Evolutionary conservation across 2,113 vertebrate species (phyloP), one percentile per base, ranked within the genome.

Genomic region (Chionis minor): DNA sequence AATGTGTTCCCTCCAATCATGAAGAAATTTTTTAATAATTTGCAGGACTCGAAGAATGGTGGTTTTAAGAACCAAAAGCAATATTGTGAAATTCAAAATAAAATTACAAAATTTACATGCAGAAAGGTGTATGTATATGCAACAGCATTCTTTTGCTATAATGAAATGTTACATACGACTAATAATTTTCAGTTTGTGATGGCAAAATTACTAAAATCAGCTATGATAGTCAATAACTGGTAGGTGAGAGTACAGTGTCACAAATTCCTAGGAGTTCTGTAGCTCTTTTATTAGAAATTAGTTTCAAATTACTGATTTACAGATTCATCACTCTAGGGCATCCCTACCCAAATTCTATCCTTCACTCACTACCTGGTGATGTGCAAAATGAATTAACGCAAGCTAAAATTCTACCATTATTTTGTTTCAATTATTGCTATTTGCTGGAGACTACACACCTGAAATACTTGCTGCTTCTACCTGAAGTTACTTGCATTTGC

Each of bases 251-350:
- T 70, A 71, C 26, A 81, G 45, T 65, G 28, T 30, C 27, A 92
- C 40, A 83, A 75, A 88, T 88, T 81, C 49, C 42, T 63, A 81
- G 22, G 33, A 79, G 33, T 62, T 90, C 82, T 79, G 47, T 22
- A 90, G n/a, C 51, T 88, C 49, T 51, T 83, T 95, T 79, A 83
- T 93, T 86, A 94, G 59, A 97, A 96, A 93, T 81, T n/a, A 88
- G 65, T 91, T 92, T 78, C 72, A 95, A 92, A 79, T 84, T 79
- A 87, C 8, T 56, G 61, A 10, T 78, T 84, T 86, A 63, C 28
- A 93, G 71, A 28, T 79, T 28, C 42, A 71, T 10, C 52, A 44
- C 40, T 72, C 61, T 30, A 71, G 40, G 56, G 66, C 26, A 73
- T 32, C 20, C 70, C 13, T 67, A 77, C 40, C 24, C 44, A 81